Evolutionary conservation across 2,888 invertebrate genomes (phyloP).

Genomic region (Lamproptera curius): DNA sequence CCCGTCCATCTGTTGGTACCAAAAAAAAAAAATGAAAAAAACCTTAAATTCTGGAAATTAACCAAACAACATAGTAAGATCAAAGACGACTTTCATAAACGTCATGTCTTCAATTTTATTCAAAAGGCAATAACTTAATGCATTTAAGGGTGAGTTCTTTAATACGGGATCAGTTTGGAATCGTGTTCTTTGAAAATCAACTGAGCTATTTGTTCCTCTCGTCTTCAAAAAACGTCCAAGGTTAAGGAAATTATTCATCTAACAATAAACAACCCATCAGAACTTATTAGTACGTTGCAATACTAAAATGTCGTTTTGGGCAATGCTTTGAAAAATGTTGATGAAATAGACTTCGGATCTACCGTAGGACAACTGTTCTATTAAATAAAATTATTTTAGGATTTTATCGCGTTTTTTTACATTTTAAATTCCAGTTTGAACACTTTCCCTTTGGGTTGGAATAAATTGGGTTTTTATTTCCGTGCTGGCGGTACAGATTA

Average conservation of each 20-base stretch:
- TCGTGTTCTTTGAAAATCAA: constrained; percentile 89
- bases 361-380: constrained; percentile 82
- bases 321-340: constrained; percentile 87
- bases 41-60: constrained; percentile 86
- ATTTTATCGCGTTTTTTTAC: too few species aligned
- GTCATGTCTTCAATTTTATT: constrained; percentile 86
- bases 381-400: too few species aligned
- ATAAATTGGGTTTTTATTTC: too few species aligned
- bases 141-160: constrained; percentile 91
- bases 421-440: too few species aligned
- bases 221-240: constrained; percentile 91
- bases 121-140: constrained; percentile 86
- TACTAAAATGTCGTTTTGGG: constrained; percentile 85
- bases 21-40: constrained; percentile 85
- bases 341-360: constrained; percentile 92
- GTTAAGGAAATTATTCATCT: constrained; percentile 81
- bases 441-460: too few species aligned
- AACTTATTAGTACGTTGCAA: constrained; percentile 87
- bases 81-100: constrained; percentile 86
- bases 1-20: too few species aligned
- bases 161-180: constrained; percentile 87
- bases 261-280: constrained; percentile 91
- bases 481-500: too few species aligned
- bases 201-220: constrained; percentile 90
- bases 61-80: constrained; percentile 89